Evolutionary conservation across 1,140 invertebrate species (phyloP), one percentile per base, ranked within the genome.

Genomic region (Copidosoma floridanum): DNA sequence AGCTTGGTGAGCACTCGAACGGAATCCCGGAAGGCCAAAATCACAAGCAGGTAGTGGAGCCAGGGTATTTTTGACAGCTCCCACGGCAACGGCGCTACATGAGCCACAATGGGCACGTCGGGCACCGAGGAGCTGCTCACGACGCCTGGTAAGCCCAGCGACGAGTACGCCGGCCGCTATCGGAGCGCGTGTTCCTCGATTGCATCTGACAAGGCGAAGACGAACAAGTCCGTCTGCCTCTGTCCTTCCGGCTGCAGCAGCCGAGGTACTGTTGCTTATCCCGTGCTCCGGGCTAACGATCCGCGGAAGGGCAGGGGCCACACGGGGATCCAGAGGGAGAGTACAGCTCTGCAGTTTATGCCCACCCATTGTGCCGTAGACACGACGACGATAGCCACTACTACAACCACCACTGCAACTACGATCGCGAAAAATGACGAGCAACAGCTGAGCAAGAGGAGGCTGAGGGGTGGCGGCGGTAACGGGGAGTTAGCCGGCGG

Each of bases 121-220:
- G 65, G 57, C 38, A 73, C 75, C 40, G 61, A 70, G 26, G 64
- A 61, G 7, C n/a, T 1, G 14, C 51, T 73, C 44, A 75, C 73
- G n/a, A 68, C 53, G 10, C 69, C 72, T 16, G 69, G 77, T 54
- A 75, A 76, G 55, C 57, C 75, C 1, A 75, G 74, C 57, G 69
- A 77, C 68, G 0, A 57, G 75, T 43, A 71, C 76, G 27, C 65
- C 68, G 2, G 73, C 69, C n/a, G n/a, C n/a, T n/a, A n/a, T n/a
- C n/a, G n/a, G n/a, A 74, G 71, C 40, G 40, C 16, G 21, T 75
- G 73, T 53, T 10, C 29, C 14, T 60, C 62, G 12, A 53, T 44
- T 47, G 12, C 21, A 67, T 27, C 57, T 37, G 50, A 44, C 63
- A 43, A 46, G 41, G 41, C 43, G 24, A 27, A 12, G 21, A 40